Percentiles rank a stretch among this genome's conserved stretches.
Evolutionary conservation across 2,888 invertebrate genomes (phyloP).

Genomic region (Drosophila koepferae): DNA sequence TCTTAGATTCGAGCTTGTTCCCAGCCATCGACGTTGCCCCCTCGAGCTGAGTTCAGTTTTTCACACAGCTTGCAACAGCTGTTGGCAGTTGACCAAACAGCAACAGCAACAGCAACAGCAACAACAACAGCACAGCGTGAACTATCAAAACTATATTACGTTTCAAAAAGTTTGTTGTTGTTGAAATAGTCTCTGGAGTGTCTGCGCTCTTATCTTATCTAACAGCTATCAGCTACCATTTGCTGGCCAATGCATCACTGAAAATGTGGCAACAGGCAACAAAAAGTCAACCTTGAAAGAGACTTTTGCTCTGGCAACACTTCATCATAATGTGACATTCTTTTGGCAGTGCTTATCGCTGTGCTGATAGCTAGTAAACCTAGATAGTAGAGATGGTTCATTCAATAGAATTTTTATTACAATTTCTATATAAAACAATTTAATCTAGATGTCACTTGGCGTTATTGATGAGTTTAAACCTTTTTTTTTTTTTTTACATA

Average conservation of each 20-base stretch:
- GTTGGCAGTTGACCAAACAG: slow-evolving; percentile 38
- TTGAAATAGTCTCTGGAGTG: slow-evolving; percentile 30
- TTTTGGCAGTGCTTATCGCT: not conserved
- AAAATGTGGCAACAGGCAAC: slow-evolving; percentile 9
- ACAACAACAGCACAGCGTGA: not conserved
- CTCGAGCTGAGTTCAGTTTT: slow-evolving; percentile 23
- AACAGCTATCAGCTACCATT: slow-evolving; percentile 36
- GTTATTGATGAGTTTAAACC: too few species aligned
- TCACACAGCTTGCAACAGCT: slow-evolving; percentile 58
- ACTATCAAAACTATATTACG: slow-evolving; percentile 23
- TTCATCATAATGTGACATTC: not conserved
- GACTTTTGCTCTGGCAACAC: slow-evolving; percentile 9
- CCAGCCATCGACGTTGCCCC: slow-evolving; percentile 26
- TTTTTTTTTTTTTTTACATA: too few species aligned
- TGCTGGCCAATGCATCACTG: slow-evolving; percentile 25
- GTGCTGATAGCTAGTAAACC: not conserved
- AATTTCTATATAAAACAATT: not conserved
- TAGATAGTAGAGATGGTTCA: not conserved
- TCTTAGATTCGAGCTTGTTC: slow-evolving; percentile 11
- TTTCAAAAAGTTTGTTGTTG: slow-evolving; percentile 32
- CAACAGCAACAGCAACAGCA: slow-evolving; percentile 3
- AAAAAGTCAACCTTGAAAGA: slow-evolving; percentile 47
- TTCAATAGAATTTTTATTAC: not conserved
- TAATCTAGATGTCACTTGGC: too few species aligned
- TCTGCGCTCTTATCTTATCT: slow-evolving; percentile 53